These are phyloP conservation scores for Margarornis squamiger DNA, from an alignment of 2,797 vertebrate species.

Conservation along the genomic window DNA sequence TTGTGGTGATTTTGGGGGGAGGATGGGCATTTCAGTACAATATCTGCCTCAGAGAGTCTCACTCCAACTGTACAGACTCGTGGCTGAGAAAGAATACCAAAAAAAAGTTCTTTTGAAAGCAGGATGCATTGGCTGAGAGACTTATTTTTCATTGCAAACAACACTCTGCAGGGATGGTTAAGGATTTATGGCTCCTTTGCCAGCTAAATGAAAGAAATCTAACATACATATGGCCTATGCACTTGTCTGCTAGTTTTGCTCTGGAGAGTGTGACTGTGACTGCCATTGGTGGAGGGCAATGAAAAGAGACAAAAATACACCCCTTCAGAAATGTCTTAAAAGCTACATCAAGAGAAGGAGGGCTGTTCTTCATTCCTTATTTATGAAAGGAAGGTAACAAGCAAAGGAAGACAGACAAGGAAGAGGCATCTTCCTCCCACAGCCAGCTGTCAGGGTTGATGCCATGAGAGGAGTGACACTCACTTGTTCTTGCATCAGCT, in stretches of 20 bases:
- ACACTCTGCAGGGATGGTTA: neutral
- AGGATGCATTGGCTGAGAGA: neutral
- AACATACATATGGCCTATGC: neutral
- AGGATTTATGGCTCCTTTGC: neutral
- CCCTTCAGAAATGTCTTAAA: neutral
- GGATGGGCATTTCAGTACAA: neutral
- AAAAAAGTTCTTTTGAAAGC: neutral
- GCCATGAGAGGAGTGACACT: neutral
- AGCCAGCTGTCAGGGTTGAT: neutral
- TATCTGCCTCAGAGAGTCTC: neutral
- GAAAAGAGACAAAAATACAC: neutral
- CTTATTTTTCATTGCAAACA: neutral
- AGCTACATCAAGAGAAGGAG: neutral
- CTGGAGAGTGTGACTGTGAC: neutral
- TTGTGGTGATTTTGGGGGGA: neutral
- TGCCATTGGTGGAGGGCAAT: neutral
- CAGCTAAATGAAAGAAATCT: neutral
- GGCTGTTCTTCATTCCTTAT: slow-evolving; percentile 14
- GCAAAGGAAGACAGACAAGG: slow-evolving; percentile 4
- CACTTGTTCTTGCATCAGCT: neutral
- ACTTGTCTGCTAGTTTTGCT: neutral
- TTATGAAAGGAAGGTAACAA: slow-evolving; percentile 35
- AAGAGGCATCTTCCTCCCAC: neutral
- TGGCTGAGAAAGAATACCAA: neutral
- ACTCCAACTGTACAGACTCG: neutral